Evolutionary conservation across 2,888 invertebrate genomes (phyloP).

Genomic region (Venustoraphidia nigricollis): DNA sequence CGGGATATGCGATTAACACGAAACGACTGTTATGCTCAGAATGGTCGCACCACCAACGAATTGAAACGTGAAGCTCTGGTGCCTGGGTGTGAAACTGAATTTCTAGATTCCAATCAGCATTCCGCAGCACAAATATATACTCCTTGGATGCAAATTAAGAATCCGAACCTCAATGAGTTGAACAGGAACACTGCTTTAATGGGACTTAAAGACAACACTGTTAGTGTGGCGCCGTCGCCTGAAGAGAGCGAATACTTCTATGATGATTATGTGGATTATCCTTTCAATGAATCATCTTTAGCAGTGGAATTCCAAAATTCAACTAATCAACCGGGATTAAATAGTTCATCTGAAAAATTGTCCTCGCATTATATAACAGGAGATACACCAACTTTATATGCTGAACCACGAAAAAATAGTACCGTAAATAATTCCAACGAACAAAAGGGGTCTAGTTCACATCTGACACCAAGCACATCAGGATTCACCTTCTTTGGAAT

Average conservation of each 20-base stretch:
- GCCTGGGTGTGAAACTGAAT: slow-evolving; percentile 56
- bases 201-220: slow-evolving; percentile 31
- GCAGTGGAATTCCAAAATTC: slow-evolving; percentile 16
- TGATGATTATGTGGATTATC: slow-evolving; percentile 68
- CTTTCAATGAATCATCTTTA: slow-evolving; percentile 39
- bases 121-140: slow-evolving; percentile 42
- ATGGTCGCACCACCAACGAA: slow-evolving; percentile 24
- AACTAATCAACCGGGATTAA: background rate
- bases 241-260: slow-evolving; percentile 72
- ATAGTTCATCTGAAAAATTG: slow-evolving; percentile 10
- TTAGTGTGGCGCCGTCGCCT: slow-evolving; percentile 41
- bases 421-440: slow-evolving; percentile 9
- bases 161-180: slow-evolving; percentile 23
- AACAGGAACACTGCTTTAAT: slow-evolving; percentile 32
- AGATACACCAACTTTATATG: slow-evolving; percentile 43
- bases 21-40: slow-evolving; percentile 41
- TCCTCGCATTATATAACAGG: slow-evolving; percentile 35
- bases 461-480: slow-evolving; percentile 34
- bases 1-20: slow-evolving; percentile 55
- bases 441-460: slow-evolving; percentile 3
- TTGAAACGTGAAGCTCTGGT: slow-evolving; percentile 38
- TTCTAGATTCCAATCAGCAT: slow-evolving; percentile 27
- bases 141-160: slow-evolving; percentile 32
- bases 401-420: slow-evolving; percentile 27
- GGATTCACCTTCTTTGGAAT: slow-evolving; percentile 76